Percentiles rank a stretch among this genome's conserved stretches.
These are phyloP conservation scores for Phyllostomus hastatus DNA, from an alignment of 2,113 vertebrate genomes.

Conservation along the genomic window DNA sequence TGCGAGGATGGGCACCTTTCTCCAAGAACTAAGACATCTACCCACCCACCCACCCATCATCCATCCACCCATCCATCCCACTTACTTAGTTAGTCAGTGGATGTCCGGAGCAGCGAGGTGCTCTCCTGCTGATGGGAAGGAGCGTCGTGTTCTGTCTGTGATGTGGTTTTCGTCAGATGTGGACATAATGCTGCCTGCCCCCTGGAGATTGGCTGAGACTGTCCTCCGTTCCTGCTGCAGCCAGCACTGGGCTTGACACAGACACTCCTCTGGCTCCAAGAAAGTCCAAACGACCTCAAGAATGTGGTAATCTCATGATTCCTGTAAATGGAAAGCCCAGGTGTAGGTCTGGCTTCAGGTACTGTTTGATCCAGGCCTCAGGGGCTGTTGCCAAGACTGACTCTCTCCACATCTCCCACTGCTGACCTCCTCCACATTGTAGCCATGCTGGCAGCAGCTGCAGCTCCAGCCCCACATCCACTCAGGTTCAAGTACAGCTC, in stretches of 20 bases:
- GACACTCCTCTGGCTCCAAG: background rate
- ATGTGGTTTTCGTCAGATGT: background rate
- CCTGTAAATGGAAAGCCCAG: background rate
- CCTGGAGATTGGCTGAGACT: background rate
- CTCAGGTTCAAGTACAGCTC: background rate
- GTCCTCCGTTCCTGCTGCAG: background rate
- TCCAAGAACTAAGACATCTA: background rate
- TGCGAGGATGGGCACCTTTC: background rate
- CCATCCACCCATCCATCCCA: background rate
- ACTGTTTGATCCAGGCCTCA: background rate
- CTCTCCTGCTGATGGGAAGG: background rate
- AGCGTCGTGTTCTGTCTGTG: background rate
- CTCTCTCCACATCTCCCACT: background rate
- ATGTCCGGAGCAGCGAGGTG: background rate
- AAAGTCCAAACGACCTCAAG: background rate
- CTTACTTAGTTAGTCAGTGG: background rate
- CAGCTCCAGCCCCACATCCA: background rate
- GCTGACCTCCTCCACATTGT: background rate
- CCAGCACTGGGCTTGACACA: background rate
- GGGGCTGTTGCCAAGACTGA: background rate
- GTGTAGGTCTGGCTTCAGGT: background rate
- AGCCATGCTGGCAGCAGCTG: background rate
- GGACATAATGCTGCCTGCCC: background rate
- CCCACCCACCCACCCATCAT: rapidly evolving
- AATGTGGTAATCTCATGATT: background rate